A percentile compares a stretch with the other conserved stretches of the same genome.
Evolutionary conservation across 2,888 invertebrate species (phyloP).

Genomic region (Leptothorax acervorum): DNA sequence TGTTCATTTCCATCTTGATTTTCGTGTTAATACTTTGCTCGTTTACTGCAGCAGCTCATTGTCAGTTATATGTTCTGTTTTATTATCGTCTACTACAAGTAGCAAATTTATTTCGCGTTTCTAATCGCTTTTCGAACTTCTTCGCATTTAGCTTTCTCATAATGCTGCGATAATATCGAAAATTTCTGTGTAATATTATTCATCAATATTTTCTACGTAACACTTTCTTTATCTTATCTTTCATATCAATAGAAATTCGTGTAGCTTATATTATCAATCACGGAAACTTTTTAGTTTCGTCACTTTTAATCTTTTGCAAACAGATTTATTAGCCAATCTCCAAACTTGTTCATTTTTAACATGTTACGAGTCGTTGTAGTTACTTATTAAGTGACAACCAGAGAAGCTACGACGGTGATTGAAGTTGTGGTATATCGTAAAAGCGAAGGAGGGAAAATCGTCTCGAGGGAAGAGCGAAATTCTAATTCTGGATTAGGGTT

Average conservation of each 20-base stretch:
- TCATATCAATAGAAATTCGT: not conserved
- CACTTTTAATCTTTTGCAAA: constrained; percentile 3
- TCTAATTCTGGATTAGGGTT: constrained; percentile 81
- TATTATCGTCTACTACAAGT: constrained; percentile 27
- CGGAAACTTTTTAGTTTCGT: constrained; percentile 12
- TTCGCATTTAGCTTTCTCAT: constrained; percentile 38
- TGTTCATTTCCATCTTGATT: not conserved
- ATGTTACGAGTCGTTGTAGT: constrained; percentile 49
- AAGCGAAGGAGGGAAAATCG: constrained; percentile 13
- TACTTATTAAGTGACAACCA: constrained; percentile 31
- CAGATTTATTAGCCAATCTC: constrained; percentile 34
- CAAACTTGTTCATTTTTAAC: constrained; percentile 49
- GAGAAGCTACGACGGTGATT: constrained; percentile 9
- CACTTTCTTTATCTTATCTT: not conserved
- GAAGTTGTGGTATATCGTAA: constrained; percentile 13
- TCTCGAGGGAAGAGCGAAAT: constrained; percentile 65
- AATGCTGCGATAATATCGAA: constrained; percentile 8
- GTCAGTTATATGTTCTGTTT: constrained; percentile 15
- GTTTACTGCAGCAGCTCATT: constrained; percentile 22
- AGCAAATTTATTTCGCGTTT: constrained; percentile 28
- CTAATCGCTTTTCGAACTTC: constrained; percentile 17
- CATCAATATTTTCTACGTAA: not conserved
- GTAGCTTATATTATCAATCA: constrained; percentile 22
- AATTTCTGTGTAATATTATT: not conserved
- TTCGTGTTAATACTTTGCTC: not conserved